A percentile compares a stretch with the other conserved stretches of the same genome.
Conservation (phyloP, 2,113 vertebrate species). For the Etia nguti region DNA sequence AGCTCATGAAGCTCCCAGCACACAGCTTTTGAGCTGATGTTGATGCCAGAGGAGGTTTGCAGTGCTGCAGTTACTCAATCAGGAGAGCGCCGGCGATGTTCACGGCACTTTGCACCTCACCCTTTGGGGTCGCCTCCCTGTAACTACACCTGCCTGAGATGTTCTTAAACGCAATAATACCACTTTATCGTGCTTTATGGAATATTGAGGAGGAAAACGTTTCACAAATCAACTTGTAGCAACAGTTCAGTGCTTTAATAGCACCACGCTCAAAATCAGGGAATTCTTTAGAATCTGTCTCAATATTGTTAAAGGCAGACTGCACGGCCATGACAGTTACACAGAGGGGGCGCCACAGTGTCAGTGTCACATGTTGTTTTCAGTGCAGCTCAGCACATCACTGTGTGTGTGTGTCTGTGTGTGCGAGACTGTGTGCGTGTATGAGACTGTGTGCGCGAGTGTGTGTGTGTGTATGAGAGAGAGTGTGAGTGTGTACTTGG, state of each 20-base stretch:
- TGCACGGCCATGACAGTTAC: background rate
- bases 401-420: background rate
- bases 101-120: background rate
- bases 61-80: rapidly evolving
- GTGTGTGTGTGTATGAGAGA: background rate
- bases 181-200: rapidly evolving
- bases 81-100: background rate
- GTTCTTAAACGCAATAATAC: background rate
- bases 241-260: background rate
- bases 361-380: background rate
- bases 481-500: background rate
- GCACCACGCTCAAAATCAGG: background rate
- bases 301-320: background rate
- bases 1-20: background rate
- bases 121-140: background rate
- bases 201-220: background rate
- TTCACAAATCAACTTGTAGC: background rate
- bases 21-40: background rate
- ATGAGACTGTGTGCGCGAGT: background rate
- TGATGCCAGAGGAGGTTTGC: background rate
- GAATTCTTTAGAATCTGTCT: rapidly evolving
- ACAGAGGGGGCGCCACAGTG: background rate
- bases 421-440: background rate
- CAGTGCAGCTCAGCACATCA: background rate
- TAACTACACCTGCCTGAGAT: background rate